Conservation (phyloP, 1,140 invertebrate genomes). For the Zaprionus ornatus region DNA sequence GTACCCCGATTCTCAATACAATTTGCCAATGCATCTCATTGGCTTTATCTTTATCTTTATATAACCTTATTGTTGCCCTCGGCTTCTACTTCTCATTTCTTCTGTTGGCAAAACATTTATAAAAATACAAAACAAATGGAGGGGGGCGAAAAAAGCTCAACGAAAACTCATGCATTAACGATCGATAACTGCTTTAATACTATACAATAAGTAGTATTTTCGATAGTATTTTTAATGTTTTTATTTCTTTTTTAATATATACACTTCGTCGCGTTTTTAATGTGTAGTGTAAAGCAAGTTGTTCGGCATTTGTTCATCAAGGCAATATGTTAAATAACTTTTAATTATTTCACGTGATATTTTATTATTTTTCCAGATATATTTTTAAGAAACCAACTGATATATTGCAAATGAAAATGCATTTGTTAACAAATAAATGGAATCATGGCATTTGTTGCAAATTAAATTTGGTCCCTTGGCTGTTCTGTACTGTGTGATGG, state of each 20-base stretch:
- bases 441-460: conserved; percentile 41
- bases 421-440: conserved; percentile 6
- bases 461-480: conserved; percentile 68
- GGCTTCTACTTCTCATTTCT: background rate
- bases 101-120: conserved; percentile 63
- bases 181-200: conserved; percentile 5
- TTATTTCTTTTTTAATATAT: conserved; percentile 16
- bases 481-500: conserved; percentile 15
- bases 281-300: background rate
- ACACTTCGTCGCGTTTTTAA: conserved; percentile 31
- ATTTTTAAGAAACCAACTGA: background rate
- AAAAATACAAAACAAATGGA: conserved; percentile 73
- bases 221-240: conserved; percentile 5
- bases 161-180: conserved; percentile 19
- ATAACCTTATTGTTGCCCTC: conserved; percentile 6
- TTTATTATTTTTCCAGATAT: background rate
- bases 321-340: conserved; percentile 66
- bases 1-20: conserved; percentile 59
- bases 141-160: conserved; percentile 51
- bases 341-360: background rate
- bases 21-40: conserved; percentile 30
- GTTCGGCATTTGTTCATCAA: conserved; percentile 45
- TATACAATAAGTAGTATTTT: conserved; percentile 2
- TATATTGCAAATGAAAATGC: background rate
- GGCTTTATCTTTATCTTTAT: background rate